Base-by-base conservation (phyloP, 1,140 invertebrate species). In the Diorhabda sublineata region DNA sequence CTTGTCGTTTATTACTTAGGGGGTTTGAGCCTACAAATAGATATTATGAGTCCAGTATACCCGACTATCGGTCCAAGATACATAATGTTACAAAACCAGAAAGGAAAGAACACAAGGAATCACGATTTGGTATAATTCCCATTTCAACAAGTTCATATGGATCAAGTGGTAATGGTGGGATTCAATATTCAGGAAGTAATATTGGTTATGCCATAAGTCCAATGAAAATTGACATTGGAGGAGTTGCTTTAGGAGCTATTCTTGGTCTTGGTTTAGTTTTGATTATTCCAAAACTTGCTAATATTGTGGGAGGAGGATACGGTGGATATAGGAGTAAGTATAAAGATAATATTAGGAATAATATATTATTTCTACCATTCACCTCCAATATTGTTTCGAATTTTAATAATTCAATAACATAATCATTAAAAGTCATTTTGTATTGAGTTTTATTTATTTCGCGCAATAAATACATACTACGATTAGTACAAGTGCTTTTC, bases 211-310 rank as follows among this genome's bases (percentile, higher is more conserved):
- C 80, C 2, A 67, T 77, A 42, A 74, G 87, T 6, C 90, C 90
- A 1, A 82, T 91, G n/a, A 92, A 91, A 80, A 87, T 94, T 52
- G 92, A 94, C 73, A 80, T 94, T 2, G 91, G 91, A 4, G 92
- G 91, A n/a, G 85, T 94, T 43, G 83, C 92, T 3, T 79, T 93
- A 5, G 92, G 92, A 0, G 91, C 91, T 5, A 85, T 92, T 0
- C 84, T 94, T 58, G 92, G 92, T 3, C 86, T 94, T 45, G 91
- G 91, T 42, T 90, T 91, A 2, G 87, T 93, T 57, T 83, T 94
- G 6, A 86, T 94, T 1, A 84, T 92, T 42, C 92, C 92, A 0
- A 94, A 94, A 79, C 77, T 94, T 41, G 84, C 92, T 2, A 86
- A 90, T 57, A 84, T 90, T 1, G 85, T 93, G 58, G 87, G 88